These are phyloP conservation scores for Alligator mississippiensis DNA, from an alignment of 2,113 vertebrate genomes.

Conservation along the genomic window DNA sequence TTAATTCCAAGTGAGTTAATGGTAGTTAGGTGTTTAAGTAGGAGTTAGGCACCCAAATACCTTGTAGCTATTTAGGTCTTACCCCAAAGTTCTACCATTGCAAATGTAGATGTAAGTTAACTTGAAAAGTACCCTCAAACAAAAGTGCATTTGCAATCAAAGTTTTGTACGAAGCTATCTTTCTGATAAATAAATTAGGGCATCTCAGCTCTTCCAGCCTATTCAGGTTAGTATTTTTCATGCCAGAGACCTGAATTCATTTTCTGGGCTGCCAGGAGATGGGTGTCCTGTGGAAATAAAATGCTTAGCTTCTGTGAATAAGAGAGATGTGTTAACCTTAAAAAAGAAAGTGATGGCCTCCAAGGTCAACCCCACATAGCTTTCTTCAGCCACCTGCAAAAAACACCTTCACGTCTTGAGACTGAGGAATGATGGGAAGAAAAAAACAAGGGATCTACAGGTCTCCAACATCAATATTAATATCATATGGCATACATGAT, in stretches of 20 bases:
- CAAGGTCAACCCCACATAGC: background rate
- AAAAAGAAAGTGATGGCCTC: background rate
- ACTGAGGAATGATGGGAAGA: background rate
- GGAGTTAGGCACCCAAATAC: background rate
- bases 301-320: background rate
- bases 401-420: background rate
- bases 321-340: background rate
- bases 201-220: background rate
- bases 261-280: background rate
- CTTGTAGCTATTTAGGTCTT: background rate
- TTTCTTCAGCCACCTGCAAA: background rate
- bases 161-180: background rate
- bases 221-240: background rate
- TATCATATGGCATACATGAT: too few relatives aligned
- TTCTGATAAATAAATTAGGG: background rate
- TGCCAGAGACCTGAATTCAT: background rate
- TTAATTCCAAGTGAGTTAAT: background rate
- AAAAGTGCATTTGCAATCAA: background rate
- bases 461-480: background rate
- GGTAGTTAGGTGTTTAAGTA: background rate
- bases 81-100: background rate
- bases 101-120: background rate
- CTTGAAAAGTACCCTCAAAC: background rate
- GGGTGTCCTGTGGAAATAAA: background rate
- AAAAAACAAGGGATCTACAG: background rate